Evolutionary conservation across 2,113 vertebrate genomes (phyloP).

Genomic region (Emydocephalus ijimae): DNA sequence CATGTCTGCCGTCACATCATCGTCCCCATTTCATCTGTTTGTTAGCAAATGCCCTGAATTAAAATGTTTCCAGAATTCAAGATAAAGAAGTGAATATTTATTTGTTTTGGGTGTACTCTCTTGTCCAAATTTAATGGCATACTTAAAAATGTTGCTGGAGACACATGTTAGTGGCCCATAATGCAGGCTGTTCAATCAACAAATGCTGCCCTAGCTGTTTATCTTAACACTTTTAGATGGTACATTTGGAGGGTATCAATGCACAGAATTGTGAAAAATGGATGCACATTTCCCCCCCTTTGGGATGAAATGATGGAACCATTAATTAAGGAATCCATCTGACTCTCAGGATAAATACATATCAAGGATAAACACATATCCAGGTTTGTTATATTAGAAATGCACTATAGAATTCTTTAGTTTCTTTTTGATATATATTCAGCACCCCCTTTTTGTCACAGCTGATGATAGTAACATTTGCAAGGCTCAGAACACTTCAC

Average conservation of each 20-base stretch:
- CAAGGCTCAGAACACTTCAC: background rate
- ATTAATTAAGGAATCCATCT: constrained; percentile 47
- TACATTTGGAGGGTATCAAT: constrained; percentile 38
- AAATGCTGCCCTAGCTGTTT: constrained; percentile 36
- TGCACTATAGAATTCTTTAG: constrained; percentile 27
- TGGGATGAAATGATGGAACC: constrained; percentile 40
- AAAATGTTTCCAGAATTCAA: constrained; percentile 43
- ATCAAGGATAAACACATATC: constrained; percentile 12
- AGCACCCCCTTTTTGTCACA: constrained; percentile 9
- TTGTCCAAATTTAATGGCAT: constrained; percentile 39
- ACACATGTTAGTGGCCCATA: constrained; percentile 37
- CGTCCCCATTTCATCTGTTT: constrained; percentile 50
- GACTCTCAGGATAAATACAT: constrained; percentile 25
- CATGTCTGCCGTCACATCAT: constrained; percentile 34
- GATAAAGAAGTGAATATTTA: constrained; percentile 19
- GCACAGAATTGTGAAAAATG: constrained; percentile 40
- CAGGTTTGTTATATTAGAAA: constrained; percentile 3
- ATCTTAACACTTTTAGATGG: constrained; percentile 39
- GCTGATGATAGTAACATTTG: constrained; percentile 37
- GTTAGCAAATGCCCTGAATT: constrained; percentile 38
- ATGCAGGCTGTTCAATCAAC: constrained; percentile 13
- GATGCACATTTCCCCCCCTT: constrained; percentile 44
- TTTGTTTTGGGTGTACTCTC: constrained; percentile 28
- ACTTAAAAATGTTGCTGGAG: constrained; percentile 28
- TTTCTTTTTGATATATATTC: constrained; percentile 42